These are phyloP conservation scores for Epinephelus cyanopodus DNA, from an alignment of 2,113 vertebrate species.

Conservation along the genomic window DNA sequence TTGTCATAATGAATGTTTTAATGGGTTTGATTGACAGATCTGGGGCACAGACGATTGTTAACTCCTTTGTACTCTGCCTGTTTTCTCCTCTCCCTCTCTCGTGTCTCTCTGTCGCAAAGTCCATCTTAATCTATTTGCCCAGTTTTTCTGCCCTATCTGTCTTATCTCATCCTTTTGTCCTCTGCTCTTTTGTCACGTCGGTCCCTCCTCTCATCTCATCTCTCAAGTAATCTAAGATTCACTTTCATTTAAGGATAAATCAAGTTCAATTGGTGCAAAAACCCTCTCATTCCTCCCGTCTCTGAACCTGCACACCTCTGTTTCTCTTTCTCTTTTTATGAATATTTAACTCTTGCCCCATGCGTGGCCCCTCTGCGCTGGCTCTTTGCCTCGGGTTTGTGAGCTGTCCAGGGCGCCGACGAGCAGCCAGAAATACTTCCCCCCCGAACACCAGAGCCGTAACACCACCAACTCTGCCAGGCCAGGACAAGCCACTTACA, in stretches of 20 bases:
- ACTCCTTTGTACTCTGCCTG: slow-evolving; percentile 29
- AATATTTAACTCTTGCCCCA: slow-evolving; percentile 79
- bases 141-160: neutral
- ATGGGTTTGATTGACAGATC: slow-evolving; percentile 70
- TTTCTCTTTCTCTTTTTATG: slow-evolving; percentile 68
- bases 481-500: slow-evolving; percentile 34
- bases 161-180: neutral
- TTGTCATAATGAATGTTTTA: slow-evolving; percentile 73
- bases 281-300: slow-evolving; percentile 17
- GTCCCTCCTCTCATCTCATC: slow-evolving; percentile 21
- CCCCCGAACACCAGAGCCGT: slow-evolving; percentile 43
- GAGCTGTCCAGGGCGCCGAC: slow-evolving; percentile 53
- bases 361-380: slow-evolving; percentile 63
- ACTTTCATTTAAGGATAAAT: slow-evolving; percentile 21
- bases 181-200: slow-evolving; percentile 2
- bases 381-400: slow-evolving; percentile 63
- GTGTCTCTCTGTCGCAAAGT: slow-evolving; percentile 17
- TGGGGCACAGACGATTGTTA: slow-evolving; percentile 50
- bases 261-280: slow-evolving; percentile 10
- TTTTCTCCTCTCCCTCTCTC: neutral
- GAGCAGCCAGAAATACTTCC: slow-evolving; percentile 61
- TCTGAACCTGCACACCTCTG: slow-evolving; percentile 26
- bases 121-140: slow-evolving; percentile 33
- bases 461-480: slow-evolving; percentile 49
- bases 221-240: slow-evolving; percentile 13